Percentiles rank a stretch among this genome's conserved stretches.
Conservation (phyloP, 2,113 vertebrate genomes). For the Bufo gargarizans region DNA sequence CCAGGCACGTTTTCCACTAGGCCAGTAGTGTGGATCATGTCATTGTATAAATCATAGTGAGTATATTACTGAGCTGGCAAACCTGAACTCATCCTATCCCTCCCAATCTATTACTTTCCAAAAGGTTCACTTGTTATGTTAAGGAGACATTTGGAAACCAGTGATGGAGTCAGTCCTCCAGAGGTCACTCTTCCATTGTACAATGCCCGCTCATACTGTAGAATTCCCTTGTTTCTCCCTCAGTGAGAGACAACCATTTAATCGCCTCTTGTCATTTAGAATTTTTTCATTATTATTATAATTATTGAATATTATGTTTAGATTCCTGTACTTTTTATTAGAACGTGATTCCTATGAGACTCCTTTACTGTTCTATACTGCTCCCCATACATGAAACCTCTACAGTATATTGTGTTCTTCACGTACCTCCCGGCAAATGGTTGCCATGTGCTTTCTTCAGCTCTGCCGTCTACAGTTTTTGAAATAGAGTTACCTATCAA, state of each 20-base stretch:
- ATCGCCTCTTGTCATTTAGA: constrained; percentile 48
- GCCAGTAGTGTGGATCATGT: background rate
- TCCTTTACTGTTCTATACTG: background rate
- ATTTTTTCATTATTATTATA: background rate
- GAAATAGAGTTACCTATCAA: background rate
- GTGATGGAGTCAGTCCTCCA: constrained; percentile 69
- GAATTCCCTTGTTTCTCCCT: constrained; percentile 33
- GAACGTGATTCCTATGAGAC: background rate
- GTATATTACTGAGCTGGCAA: background rate
- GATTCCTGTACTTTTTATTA: background rate
- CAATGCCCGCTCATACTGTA: constrained; percentile 31
- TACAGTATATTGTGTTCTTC: background rate
- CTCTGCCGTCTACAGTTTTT: background rate
- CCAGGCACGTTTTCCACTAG: background rate
- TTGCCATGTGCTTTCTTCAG: background rate
- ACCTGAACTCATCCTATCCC: background rate
- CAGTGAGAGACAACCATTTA: constrained; percentile 55
- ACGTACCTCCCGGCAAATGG: too few relatives aligned
- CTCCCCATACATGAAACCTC: background rate
- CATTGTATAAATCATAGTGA: background rate
- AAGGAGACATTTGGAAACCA: constrained; percentile 41
- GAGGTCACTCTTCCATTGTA: constrained; percentile 79
- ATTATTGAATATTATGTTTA: background rate
- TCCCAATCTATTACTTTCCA: background rate
- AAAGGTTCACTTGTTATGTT: constrained; percentile 20